phyloP scores from a whole-genome alignment of 2,113 vertebrate genomes.

The Atlantisia rogersi region DNA sequence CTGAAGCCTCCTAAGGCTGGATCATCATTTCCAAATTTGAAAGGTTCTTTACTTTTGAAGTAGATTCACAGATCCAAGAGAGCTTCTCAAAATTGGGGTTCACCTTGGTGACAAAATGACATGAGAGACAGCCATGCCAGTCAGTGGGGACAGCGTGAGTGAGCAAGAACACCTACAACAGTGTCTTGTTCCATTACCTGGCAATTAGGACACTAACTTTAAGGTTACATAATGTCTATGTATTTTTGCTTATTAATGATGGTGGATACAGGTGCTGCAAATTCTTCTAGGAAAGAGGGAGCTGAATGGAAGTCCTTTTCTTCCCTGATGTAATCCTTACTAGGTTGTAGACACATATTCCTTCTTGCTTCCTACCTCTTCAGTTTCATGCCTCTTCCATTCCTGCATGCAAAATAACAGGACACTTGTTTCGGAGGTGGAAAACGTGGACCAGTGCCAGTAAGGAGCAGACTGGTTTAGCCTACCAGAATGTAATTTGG shows the following conservation, averaged over 20 bases:
- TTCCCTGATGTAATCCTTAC: neutral
- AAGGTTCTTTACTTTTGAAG: neutral
- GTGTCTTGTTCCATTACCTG: neutral
- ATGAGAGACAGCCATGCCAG: accelerated
- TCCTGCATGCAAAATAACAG: neutral
- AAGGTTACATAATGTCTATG: neutral
- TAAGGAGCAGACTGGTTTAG: neutral
- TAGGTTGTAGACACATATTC: neutral
- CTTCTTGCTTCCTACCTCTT: neutral
- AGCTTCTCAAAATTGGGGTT: neutral
- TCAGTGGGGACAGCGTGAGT: accelerated
- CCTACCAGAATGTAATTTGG: neutral
- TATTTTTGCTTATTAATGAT: neutral
- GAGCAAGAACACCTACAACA: accelerated
- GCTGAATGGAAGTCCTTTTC: neutral
- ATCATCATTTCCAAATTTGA: neutral
- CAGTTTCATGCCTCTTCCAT: neutral
- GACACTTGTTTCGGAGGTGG: neutral
- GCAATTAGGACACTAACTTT: neutral
- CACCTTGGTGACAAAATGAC: neutral
- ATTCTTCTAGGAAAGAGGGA: neutral
- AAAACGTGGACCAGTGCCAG: neutral
- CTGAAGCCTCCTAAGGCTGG: neutral
- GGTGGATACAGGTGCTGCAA: neutral
- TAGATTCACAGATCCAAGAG: neutral